Base-by-base conservation (phyloP, 2,888 invertebrate genomes). In the Drosophila affinis region DNA sequence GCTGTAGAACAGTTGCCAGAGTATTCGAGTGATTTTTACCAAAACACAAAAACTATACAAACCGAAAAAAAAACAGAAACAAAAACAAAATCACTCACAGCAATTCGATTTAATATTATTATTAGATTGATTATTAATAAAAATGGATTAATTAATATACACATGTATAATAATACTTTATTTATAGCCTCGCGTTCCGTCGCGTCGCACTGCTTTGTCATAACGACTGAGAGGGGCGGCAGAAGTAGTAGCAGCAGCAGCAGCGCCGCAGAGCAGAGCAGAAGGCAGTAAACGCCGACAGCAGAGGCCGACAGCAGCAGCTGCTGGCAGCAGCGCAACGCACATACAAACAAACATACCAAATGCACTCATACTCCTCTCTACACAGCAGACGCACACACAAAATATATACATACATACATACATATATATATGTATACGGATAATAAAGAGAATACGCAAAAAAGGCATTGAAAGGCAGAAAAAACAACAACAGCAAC, bases 161-260 rank as follows among this genome's bases (percentile, higher is more conserved):
- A 12, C 17, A 9, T 32, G 53, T 32, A 53, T 34, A 17, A 14
- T 14, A 39, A 39, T 39, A 14, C 24, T 54, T 21, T 39, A 17
- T n/a, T 24, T 24, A 47, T 55, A 47, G 60, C 34, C 34, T 46
- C 46, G 61, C 55, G 61, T n/a, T 39, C 39, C 32, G 49, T 47
- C 49, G 62, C 39, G 44, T 63, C 57, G 29, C 57, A 57, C 57
- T 62, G 39, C 48, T 62, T 29, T 62, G 57, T 44, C 48, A 51
- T 14, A 39, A 39, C 39, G 48, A 57, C 57, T 62, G 64, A 74
- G 64, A 74, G 55, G 24, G 45, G 34, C 57, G 29, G 54, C 58
- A 48, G 39, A 34, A 49, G 39, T 45, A 17, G 49, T 44, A 48
- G 18, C 44, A 21, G 21, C 3, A 21, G 21, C 18, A 18, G 18